A percentile compares a stretch with the other conserved stretches of the same genome.
These are phyloP conservation scores for Bombyx huttoni DNA, from an alignment of 2,888 invertebrate species.

Conservation along the genomic window DNA sequence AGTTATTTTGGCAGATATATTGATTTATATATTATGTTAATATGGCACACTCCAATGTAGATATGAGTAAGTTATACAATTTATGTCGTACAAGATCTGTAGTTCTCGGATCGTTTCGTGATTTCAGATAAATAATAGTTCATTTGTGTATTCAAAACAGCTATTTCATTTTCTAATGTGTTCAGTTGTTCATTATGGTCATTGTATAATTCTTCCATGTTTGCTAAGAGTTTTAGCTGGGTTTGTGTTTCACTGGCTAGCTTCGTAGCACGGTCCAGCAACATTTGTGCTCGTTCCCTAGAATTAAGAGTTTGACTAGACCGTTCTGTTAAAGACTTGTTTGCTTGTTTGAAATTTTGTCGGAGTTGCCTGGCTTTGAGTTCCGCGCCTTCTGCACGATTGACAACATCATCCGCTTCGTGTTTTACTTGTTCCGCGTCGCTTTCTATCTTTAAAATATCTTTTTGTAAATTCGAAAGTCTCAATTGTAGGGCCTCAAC, in stretches of 20 bases:
- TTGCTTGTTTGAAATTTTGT: conserved; percentile 79
- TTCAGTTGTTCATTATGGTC: conserved; percentile 75
- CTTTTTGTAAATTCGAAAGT: conserved; percentile 82
- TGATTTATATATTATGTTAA: background rate
- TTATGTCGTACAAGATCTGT: conserved; percentile 73
- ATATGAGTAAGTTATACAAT: background rate
- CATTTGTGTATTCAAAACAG: conserved; percentile 76
- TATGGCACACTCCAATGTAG: background rate
- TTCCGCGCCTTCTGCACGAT: conserved; percentile 79
- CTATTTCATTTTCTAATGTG: conserved; percentile 74
- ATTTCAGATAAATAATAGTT: conserved; percentile 75
- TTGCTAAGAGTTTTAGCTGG: conserved; percentile 79
- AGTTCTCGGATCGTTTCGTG: conserved; percentile 72
- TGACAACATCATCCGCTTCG: conserved; percentile 80
- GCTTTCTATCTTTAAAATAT: conserved; percentile 85
- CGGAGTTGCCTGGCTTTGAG: conserved; percentile 76
- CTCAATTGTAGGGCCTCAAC: conserved; percentile 80
- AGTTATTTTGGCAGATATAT: background rate
- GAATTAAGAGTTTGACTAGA: conserved; percentile 83
- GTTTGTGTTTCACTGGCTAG: conserved; percentile 84
- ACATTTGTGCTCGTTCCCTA: conserved; percentile 81
- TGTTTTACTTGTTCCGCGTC: conserved; percentile 86
- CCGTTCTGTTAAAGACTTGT: conserved; percentile 79
- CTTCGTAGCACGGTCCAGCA: conserved; percentile 85
- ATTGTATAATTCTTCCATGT: conserved; percentile 79